Conservation (phyloP, 2,888 invertebrate genomes). For the Sturmia bella region DNA sequence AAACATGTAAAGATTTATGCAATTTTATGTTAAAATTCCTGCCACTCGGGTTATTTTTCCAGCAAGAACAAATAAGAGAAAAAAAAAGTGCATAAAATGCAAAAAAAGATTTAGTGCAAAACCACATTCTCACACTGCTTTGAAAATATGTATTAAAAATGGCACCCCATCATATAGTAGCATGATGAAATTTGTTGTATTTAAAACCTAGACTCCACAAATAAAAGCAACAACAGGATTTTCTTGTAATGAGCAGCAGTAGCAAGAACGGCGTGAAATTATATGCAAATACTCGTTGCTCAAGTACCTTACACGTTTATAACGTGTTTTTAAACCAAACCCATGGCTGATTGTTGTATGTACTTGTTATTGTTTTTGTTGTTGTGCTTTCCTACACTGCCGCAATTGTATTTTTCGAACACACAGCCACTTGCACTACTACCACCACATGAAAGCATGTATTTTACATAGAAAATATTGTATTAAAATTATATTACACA, state of each 20-base stretch:
- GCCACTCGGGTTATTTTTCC: slow-evolving; percentile 28
- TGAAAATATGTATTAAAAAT: slow-evolving; percentile 63
- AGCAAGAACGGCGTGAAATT: slow-evolving; percentile 75
- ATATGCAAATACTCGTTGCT: slow-evolving; percentile 76
- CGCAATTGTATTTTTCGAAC: slow-evolving; percentile 41
- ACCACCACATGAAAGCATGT: neutral
- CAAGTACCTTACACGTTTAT: slow-evolving; percentile 73
- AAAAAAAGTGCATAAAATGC: neutral
- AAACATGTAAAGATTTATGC: slow-evolving; percentile 31
- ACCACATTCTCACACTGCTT: slow-evolving; percentile 65
- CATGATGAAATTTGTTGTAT: slow-evolving; percentile 52
- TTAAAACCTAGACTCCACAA: slow-evolving; percentile 59
- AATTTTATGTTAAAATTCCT: slow-evolving; percentile 41
- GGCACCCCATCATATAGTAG: slow-evolving; percentile 60
- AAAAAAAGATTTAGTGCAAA: slow-evolving; percentile 25
- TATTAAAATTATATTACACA: neutral
- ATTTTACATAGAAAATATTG: slow-evolving; percentile 10
- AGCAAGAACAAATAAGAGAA: slow-evolving; percentile 6
- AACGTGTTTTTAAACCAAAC: slow-evolving; percentile 69
- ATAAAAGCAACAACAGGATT: slow-evolving; percentile 63
- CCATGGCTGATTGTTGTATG: slow-evolving; percentile 46
- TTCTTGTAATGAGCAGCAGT: slow-evolving; percentile 69
- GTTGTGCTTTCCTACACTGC: slow-evolving; percentile 45
- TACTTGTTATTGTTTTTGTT: slow-evolving; percentile 40
- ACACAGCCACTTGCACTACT: neutral